Evolutionary conservation across 1,140 invertebrate species (phyloP), one percentile per base, ranked within the genome.

Genomic region (Vanessa atalanta): DNA sequence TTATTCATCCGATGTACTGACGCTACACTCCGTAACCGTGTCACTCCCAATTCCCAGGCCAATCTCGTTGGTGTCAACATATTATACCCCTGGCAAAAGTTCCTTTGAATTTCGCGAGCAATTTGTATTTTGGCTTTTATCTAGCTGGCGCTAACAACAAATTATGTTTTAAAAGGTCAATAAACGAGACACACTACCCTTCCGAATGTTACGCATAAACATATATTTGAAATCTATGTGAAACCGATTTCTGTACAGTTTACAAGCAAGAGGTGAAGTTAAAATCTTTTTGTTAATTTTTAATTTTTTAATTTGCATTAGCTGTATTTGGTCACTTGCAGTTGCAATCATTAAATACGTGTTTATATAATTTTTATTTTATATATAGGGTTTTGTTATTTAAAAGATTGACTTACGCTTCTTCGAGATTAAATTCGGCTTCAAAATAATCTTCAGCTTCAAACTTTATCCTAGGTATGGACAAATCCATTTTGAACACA

Each of bases 381-480:
- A 43, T 9, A 31, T 31, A 31, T 43, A 43, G 1, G 7, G 9
- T 43, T 43, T 43, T 1, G 26, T 31, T 55, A 23, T 8, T 16
- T 43, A 16, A 68, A 69, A 23, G 20, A 8, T 64, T 23, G 14
- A 88, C 84, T 85, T 83, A 89, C 83, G 61, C 57, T 47, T 87
- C 83, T 12, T 78, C 82, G 26, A 84, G 70, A 69, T 88, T 82
- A 67, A 85, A 83, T 16, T 87, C 87, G 3, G 85, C 81, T 5
- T 86, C 81, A 61, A 79, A 84, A 65, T 82, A 86, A 51, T 87
- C 80, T 26, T 85, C 83, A 1, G 63, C 65, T 69, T 91, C 85
- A 74, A 79, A 87, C 65, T 88, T 90, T 31, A 90, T 60, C 73
- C 85, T 89, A 69, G 85, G 82, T 72, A 91, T 71, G 8, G 88